Evolutionary conservation across 2,888 invertebrate species (phyloP).

Genomic region (Phaedon cochleariae): DNA sequence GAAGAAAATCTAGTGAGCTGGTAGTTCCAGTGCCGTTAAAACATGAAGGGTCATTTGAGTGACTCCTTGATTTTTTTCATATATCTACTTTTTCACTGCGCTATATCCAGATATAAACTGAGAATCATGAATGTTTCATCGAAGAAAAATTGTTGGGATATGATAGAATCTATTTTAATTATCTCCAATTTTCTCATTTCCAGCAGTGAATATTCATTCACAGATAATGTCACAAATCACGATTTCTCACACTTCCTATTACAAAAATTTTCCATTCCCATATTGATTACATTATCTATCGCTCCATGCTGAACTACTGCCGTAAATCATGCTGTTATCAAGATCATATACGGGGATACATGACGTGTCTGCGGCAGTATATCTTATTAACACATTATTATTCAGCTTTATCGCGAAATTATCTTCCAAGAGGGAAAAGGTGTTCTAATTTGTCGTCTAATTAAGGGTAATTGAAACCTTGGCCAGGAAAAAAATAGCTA

Average conservation of each 20-base stretch:
- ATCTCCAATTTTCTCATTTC: not conserved
- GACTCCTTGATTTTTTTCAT: too few species aligned
- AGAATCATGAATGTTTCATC: too few species aligned
- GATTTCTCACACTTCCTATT: not conserved
- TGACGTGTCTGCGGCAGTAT: slow-evolving; percentile 35
- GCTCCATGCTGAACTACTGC: slow-evolving; percentile 16
- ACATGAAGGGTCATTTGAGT: too few species aligned
- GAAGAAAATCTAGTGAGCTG: too few species aligned
- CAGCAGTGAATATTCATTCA: not conserved
- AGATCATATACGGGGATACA: slow-evolving; percentile 29
- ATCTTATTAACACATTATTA: slow-evolving; percentile 39
- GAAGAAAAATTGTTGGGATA: too few species aligned
- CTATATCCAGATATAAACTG: too few species aligned
- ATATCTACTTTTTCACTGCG: too few species aligned
- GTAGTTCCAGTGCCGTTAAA: too few species aligned
- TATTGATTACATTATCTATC: slow-evolving; percentile 19
- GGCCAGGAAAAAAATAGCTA: not conserved
- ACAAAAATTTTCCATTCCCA: not conserved
- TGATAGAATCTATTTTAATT: too few species aligned
- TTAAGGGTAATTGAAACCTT: slow-evolving; percentile 33
- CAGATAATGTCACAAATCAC: not conserved
- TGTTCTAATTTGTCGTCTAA: slow-evolving; percentile 36
- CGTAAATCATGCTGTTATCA: slow-evolving; percentile 34
- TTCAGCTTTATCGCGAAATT: slow-evolving; percentile 30
- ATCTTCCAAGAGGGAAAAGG: slow-evolving; percentile 34